Base-by-base conservation (phyloP, 2,888 invertebrate genomes). In the Drosophila mayaguana region DNA sequence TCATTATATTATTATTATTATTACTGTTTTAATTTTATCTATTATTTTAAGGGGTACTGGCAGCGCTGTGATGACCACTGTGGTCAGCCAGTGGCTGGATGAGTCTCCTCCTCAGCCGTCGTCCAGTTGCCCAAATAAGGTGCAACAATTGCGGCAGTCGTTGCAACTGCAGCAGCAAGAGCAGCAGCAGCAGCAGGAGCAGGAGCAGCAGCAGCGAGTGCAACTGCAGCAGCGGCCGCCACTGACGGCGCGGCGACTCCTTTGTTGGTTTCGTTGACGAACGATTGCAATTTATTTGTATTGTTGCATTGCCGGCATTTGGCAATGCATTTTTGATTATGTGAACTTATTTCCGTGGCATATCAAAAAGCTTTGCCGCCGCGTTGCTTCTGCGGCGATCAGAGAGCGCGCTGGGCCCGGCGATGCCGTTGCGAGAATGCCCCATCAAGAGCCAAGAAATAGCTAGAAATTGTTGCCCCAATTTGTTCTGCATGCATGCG, bases 231-330 rank as follows among this genome's bases (percentile, higher is more conserved):
- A 48, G 65, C 18, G 48, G 32, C 63, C 16, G 63, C 43, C 67
- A 50, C 67, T 55, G 66, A 45, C 59, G 62, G 25, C 40, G 80
- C 77, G 73, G 74, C 88, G 65, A 74, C 25, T 75, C 78, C 78
- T 89, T 87, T 81, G 83, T 81, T 89, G 81, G 38, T 34, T 70
- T 63, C n/a, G 69, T 85, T 86, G 86, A 86, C 90, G 90, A 85
- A 88, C 88, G 86, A 85, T 78, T 83, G 86, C 86, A 86, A 86
- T 86, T 86, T 86, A 86, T 86, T 86, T 86, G 86, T 89, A 86
- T 89, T 86, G 90, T 86, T 89, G 90, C 90, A 88, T 88, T 85
- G 81, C 76, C 78, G 77, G 72, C 88, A 86, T 86, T 82, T 87
- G 78, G 83, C 76, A 75, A 74, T 89, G 85, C 82, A 81, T 80